A percentile compares a stretch with the other conserved stretches of the same genome.
Evolutionary conservation across 92 coral and sea anemone genomes (phyloP).

Genomic region (Bergia puertoricense): DNA sequence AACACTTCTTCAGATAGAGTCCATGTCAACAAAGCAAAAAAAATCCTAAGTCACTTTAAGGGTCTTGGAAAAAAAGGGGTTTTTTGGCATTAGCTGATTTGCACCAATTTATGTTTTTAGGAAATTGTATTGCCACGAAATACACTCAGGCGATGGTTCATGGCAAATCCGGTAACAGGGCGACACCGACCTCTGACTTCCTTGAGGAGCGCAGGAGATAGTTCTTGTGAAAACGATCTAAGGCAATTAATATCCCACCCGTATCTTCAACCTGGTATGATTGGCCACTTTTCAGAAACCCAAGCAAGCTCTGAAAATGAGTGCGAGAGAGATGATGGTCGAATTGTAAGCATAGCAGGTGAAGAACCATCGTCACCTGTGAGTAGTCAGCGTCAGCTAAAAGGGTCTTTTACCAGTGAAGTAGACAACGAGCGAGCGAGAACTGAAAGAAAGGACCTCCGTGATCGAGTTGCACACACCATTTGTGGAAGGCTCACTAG

Average conservation of each 20-base stretch:
- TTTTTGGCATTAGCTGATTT: too few relatives aligned
- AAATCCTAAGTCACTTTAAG: too few relatives aligned
- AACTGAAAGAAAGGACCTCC: constrained; percentile 38
- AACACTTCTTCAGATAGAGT: too few relatives aligned
- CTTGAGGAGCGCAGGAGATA: constrained; percentile 4
- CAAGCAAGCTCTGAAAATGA: constrained; percentile 11
- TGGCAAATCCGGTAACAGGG: constrained; percentile 77
- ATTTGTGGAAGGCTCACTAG: constrained; percentile 61
- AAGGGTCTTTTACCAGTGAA: constrained; percentile 16
- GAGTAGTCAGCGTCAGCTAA: not conserved
- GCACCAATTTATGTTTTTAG: constrained; percentile 35
- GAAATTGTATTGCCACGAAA: constrained; percentile 70
- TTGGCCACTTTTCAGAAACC: constrained; percentile 8
- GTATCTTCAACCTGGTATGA: constrained; percentile 62
- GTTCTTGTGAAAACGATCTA: constrained; percentile 17
- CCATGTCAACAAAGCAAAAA: too few relatives aligned
- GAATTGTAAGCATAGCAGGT: constrained; percentile 23
- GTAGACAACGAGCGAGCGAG: constrained; percentile 3
- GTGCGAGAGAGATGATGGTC: not conserved
- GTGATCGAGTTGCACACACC: constrained; percentile 60
- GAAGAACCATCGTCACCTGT: not conserved
- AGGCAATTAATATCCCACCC: constrained; percentile 46
- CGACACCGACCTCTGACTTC: constrained; percentile 43
- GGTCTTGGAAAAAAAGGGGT: not conserved
- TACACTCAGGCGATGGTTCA: constrained; percentile 75